Evolutionary conservation across 1,140 invertebrate genomes (phyloP).

Genomic region (Hyposmocoma kahamanoa): DNA sequence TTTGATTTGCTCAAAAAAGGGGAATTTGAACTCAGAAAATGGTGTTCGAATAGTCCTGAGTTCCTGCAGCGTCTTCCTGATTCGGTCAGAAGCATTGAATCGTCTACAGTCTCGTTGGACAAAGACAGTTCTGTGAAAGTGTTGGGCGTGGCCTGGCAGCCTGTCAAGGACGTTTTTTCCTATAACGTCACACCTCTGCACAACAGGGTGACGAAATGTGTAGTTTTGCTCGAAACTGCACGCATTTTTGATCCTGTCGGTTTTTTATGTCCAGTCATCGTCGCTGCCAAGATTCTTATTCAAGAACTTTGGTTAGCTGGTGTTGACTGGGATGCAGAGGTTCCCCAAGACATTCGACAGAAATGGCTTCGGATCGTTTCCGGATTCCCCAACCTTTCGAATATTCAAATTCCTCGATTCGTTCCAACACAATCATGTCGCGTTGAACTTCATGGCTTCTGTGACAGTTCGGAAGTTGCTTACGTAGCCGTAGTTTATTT

Average conservation of each 20-base stretch:
- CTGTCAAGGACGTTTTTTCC: neutral
- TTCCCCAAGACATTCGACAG: neutral
- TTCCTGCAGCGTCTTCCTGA: neutral
- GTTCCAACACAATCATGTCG: neutral
- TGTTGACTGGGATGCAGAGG: neutral
- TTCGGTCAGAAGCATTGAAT: neutral
- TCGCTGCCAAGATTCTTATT: neutral
- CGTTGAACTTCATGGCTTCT: no score
- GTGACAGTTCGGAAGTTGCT: no score
- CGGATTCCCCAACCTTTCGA: neutral
- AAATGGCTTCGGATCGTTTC: neutral
- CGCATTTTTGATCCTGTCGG: neutral
- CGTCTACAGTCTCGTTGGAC: neutral
- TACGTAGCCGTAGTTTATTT: no score
- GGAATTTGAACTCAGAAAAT: neutral
- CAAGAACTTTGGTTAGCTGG: neutral
- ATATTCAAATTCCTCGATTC: neutral
- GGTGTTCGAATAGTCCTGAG: neutral
- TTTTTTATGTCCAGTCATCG: neutral
- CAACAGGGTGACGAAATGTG: neutral
- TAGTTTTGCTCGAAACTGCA: neutral
- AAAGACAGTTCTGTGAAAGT: slow-evolving; percentile 1
- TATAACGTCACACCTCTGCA: neutral
- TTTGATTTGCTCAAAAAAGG: neutral
- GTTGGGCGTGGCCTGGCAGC: neutral